Evolutionary conservation across 2,888 invertebrate species (phyloP), one percentile per base, ranked within the genome.

Genomic region (Rhyacophila evoluta): DNA sequence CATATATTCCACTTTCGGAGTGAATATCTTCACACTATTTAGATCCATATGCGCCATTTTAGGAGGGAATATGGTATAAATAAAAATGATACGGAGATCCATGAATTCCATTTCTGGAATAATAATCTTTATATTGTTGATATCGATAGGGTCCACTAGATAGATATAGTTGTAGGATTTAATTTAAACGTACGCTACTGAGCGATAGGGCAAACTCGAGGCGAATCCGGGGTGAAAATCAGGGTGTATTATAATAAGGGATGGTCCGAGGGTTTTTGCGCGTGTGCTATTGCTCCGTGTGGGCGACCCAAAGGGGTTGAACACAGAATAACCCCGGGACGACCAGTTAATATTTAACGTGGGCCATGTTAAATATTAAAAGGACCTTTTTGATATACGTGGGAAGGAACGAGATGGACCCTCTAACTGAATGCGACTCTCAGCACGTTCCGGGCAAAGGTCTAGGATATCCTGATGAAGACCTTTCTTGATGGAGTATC

Each of bases 231-330:
- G 69, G 37, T 25, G 73, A 41, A 41, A 41, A 41, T 41, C 41
- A 74, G 77, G 74, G 70, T 19, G 39, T 70, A 75, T 75, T 75
- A 75, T 80, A 80, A 80, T 80, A 78, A 80, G 80, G 76, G 80
- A 75, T 80, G 81, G 78, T 75, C 78, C 81, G 75, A 79, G 78
- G 78, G 81, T 81, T 81, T 81, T 81, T 81, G 81, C 78, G 77
- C 72, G 41, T 41, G 41, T 41, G 41, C 41, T 41, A 41, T 41
- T 41, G 41, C 41, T 41, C 41, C 41, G 41, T 41, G 41, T 41
- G 41, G 41, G 41, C 41, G 41, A 41, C 41, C 41, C 41, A 15
- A 41, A 41, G 41, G 41, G 41, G 41, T 41, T 41, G 41, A 41
- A 41, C 41, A 41, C 41, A 15, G 15, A 41, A 15, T 15, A 41